Base-by-base conservation (phyloP, 1,140 invertebrate species). In the Caenorhabditis briggsae region DNA sequence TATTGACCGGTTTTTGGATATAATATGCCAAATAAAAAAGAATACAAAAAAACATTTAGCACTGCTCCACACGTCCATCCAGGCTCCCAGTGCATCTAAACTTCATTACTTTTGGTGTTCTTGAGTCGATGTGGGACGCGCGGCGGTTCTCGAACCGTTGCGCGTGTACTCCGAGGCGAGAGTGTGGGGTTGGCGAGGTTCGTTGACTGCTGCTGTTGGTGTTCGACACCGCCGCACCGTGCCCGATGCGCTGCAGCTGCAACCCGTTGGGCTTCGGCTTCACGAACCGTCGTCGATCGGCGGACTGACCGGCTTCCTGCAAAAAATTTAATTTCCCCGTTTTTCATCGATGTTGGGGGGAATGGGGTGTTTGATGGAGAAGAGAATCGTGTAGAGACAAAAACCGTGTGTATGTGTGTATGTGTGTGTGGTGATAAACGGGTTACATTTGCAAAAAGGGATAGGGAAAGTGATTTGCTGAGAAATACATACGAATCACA, bases 231-330 rank as follows among this genome's bases (percentile, higher is more conserved):
- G 5, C 50, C n/a, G 11, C 61, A 20, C 25, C n/a, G 33, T 50
- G 70, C 46, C 8, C 70, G 70, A 50, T 25, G 48, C 20, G 70
- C 70, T 12, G 46, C 43, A 12, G 70, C 46, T 53, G 11, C 46
- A 78, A 50, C 33, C 43, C 70, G 70, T 23, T 78, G 46, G 43
- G 70, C 70, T 23, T 78, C 70, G 70, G 46, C 70, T 78, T 78
- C 70, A 14, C 46, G 70, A 53, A 78, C 70, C 43, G 70, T 78
- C 43, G 70, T 78, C 70, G 70, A 78, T 78, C 70, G 70, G 46
- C 43, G 70, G 70, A 50, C n/a, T 53, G 46, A 78, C 70, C 70
- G 70, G 53, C 70, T 78, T 78, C 70, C 70, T 78, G 70, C 70
- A 78, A 78, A 50, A 46, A 33, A 33, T 33, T 33, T 33, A 33